These are phyloP conservation scores for Girardinichthys multiradiatus DNA, from an alignment of 2,113 vertebrate species.

Conservation along the genomic window DNA sequence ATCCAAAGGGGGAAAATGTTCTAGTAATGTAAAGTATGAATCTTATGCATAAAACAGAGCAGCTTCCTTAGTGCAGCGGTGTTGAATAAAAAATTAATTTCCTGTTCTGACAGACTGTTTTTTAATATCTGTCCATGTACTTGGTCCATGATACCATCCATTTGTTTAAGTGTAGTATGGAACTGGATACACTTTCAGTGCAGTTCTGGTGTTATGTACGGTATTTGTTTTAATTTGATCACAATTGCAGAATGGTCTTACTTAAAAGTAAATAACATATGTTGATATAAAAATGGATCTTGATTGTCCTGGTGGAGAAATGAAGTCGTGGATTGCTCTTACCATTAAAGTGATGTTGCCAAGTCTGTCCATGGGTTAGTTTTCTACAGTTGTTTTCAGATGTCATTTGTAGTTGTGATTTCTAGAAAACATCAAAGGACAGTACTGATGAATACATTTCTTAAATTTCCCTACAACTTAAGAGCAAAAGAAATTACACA, in stretches of 20 bases:
- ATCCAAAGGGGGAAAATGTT: neutral
- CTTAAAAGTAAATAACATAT: neutral
- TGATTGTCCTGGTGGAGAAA: neutral
- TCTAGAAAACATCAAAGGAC: too few species aligned
- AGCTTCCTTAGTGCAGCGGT: neutral
- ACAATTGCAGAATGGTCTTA: neutral
- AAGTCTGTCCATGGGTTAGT: too few species aligned
- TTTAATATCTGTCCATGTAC: slow-evolving; percentile 25
- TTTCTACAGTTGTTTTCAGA: too few species aligned
- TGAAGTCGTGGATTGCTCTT: neutral
- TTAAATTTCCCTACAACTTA: too few species aligned
- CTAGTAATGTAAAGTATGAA: neutral
- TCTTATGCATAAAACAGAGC: neutral
- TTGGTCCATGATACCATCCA: slow-evolving; percentile 1
- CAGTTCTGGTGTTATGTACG: too few species aligned
- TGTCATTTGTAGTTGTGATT: too few species aligned
- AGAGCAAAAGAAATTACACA: too few species aligned
- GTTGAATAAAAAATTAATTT: slow-evolving; percentile 10
- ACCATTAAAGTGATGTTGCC: too few species aligned
- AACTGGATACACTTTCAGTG: neutral
- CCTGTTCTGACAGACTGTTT: slow-evolving; percentile 42
- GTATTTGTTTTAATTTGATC: neutral
- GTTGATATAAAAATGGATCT: neutral
- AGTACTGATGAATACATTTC: too few species aligned
- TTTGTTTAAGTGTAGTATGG: slow-evolving; percentile 27